Percentiles rank a stretch among this genome's conserved stretches.
Evolutionary conservation across 2,797 vertebrate genomes (phyloP).

Genomic region (Oreochromis mossambicus): DNA sequence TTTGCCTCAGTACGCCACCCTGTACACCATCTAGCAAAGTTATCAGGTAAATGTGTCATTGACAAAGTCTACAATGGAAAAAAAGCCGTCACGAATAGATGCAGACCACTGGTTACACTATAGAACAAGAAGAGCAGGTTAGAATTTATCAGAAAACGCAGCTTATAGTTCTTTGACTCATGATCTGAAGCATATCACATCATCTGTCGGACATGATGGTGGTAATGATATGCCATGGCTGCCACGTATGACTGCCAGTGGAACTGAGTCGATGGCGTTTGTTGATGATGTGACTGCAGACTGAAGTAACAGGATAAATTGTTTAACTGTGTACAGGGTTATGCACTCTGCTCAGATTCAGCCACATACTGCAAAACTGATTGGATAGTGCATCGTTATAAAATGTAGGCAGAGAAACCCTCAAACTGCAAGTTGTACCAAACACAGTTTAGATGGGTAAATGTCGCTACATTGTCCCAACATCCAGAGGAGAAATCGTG

Average conservation of each 20-base stretch:
- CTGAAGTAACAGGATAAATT: not conserved
- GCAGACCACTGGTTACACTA: not conserved
- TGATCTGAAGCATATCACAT: not conserved
- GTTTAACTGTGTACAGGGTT: not conserved
- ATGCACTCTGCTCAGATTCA: not conserved
- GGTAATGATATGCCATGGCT: not conserved
- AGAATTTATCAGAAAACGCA: too few relatives aligned
- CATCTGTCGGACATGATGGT: not conserved
- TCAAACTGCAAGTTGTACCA: not conserved
- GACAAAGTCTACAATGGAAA: not conserved
- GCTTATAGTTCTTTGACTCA: not conserved
- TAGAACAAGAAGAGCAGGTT: too few relatives aligned
- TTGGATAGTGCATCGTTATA: not conserved
- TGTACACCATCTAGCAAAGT: not conserved
- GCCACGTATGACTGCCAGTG: not conserved
- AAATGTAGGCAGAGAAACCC: not conserved
- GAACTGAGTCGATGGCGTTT: not conserved
- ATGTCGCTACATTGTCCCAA: not conserved
- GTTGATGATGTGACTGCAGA: not conserved
- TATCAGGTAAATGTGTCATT: not conserved
- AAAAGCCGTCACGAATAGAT: not conserved
- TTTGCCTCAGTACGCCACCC: not conserved
- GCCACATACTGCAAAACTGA: not conserved
- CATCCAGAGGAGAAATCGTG: not conserved
- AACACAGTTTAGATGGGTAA: not conserved